Conservation (phyloP, 2,113 vertebrate species). For the Microcebus griseorufus region DNA sequence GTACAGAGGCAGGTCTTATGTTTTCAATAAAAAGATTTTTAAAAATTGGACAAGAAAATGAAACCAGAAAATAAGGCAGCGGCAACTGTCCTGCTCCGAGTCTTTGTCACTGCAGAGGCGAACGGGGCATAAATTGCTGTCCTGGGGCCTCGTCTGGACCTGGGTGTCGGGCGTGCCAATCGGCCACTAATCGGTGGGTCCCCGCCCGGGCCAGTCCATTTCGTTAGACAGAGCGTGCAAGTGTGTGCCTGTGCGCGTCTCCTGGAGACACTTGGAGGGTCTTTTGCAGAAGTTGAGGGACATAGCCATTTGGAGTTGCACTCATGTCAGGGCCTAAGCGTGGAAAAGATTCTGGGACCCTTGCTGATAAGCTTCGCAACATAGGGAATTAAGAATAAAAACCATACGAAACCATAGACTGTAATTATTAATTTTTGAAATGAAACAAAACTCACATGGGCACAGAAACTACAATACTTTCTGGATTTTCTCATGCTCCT, state of each 20-base stretch:
- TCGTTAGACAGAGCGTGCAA: background rate
- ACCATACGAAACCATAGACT: background rate
- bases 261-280: background rate
- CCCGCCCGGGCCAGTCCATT: background rate
- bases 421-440: slow-evolving; percentile 9
- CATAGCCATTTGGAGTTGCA: background rate
- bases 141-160: background rate
- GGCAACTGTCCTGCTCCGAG: background rate
- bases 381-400: slow-evolving; percentile 43
- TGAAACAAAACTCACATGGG: background rate
- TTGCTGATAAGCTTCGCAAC: background rate
- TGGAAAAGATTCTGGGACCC: background rate
- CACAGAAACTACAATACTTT: background rate
- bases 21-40: background rate
- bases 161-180: background rate
- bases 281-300: background rate
- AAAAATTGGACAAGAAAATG: background rate
- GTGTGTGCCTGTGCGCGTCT: background rate
- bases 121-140: background rate
- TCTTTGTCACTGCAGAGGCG: background rate
- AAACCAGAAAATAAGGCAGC: background rate
- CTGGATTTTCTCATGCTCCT: background rate
- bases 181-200: accelerated
- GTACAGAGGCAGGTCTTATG: background rate
- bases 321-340: background rate